Base-by-base conservation (phyloP, 2,113 vertebrate species). In the Marmota monax region DNA sequence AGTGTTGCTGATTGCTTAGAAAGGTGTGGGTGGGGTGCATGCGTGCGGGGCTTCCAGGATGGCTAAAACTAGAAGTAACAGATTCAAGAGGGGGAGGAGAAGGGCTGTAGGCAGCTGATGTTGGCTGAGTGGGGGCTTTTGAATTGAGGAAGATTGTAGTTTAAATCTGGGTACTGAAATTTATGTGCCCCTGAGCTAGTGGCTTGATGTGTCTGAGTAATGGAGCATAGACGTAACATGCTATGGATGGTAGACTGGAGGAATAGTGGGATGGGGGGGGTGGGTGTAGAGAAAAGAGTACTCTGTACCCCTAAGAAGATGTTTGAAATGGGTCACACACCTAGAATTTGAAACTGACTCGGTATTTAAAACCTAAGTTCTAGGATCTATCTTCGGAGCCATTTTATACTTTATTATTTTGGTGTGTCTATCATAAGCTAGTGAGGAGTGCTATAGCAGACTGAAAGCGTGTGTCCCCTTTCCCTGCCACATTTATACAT, bases 1-100 rank as follows among this genome's bases (percentile, higher is more conserved):
- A 37, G 1, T 20, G 79, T 76, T 84, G n/a, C 74, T 88, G 51
- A 77, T 88, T 96, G 93, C 88, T 34, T 92, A 70, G 74, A 63
- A 70, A 73, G 77, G 39, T 84, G 83, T 92, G 74, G 63, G 89
- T 92, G 76, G 45, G 27, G 34, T 73, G 67, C 1, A 0, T 73
- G 58, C 8, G 25, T 45, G 39, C 72, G 85, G 61, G 45, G 12
- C 48, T 95, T 39, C 85, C 45, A 48, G 53, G 37, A 69, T 89
- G 56, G 45, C 89, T 94, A 78, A 92, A 92, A 88, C 42, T 14
- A 74, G 85, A 95, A 82, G 20, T 90, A 61, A 88, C 92, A 93
- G 88, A 95, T 88, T 97, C 77, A 76, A 37, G 69, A 63, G 63
- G 63, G 42, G 25, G 78, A 84, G 77, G 70, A 2, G 27, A 88